Base-by-base conservation (phyloP, 1,140 invertebrate species). In the Aphelinus certus region DNA sequence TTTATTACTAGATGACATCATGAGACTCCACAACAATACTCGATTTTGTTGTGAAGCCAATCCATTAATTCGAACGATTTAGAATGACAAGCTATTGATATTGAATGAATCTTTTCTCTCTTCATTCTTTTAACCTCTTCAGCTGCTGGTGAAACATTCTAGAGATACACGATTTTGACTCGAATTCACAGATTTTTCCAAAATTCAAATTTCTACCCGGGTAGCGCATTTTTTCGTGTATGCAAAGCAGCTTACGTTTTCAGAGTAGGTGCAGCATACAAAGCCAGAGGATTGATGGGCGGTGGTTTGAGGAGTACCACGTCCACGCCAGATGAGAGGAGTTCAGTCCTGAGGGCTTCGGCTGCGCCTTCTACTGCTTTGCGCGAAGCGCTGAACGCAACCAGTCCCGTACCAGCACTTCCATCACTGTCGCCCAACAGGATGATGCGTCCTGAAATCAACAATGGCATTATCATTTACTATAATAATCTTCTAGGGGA, bases 271-370 rank as follows among this genome's bases (percentile, higher is more conserved):
- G 88, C 79, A 70, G 86, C 87, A 82, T 91, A 92, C n/a, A 93
- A 83, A 68, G 88, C 87, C 72, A 92, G 89, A 4, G 92, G 91
- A 76, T 92, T 89, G 68, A 94, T 88, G 56, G 91, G 91, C 43
- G 91, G 90, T 10, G 93, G 92, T 83, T 94, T 92, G 55, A 95
- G 83, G n/a, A 93, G 89, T 42, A 95, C 90, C n/a, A 95, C 93
- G 80, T 91, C 90, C 60, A 95, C 89, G 7, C 93, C 91, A 42
- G 91, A 89, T 3, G 92, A 90, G 69, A 90, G 89, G 68, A 95
- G 84, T 81, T 94, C 91, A 55, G 90, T 88, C 47, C 92, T 88
- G 72, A 95, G 85, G 47, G 93, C 93, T 49, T 91, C 90, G 72
- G 92, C 92, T 7, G 92, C 93, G 62, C 93, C 93, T 82, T 93